A percentile compares a stretch with the other conserved stretches of the same genome.
Evolutionary conservation across 2,113 vertebrate genomes (phyloP).

Genomic region (Arenaria interpres): DNA sequence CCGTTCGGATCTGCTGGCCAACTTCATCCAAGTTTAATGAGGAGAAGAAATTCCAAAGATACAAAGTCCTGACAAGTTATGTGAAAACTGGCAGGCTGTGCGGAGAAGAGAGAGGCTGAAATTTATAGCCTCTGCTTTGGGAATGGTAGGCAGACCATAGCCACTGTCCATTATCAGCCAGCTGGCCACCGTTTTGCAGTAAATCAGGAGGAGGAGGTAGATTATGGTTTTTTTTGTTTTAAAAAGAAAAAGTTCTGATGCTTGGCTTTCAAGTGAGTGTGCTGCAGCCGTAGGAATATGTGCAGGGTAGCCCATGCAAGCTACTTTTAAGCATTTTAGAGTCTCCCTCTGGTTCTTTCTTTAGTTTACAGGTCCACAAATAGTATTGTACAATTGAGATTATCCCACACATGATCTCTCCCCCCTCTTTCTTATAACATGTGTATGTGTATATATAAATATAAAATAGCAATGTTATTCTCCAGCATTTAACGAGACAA

Average conservation of each 20-base stretch:
- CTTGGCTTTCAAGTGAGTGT: not conserved
- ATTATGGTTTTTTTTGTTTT: not conserved
- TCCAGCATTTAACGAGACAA: not conserved
- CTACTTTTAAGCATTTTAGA: constrained; percentile 8
- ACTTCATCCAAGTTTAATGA: not conserved
- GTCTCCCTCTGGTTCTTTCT: not conserved
- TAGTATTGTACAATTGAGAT: not conserved
- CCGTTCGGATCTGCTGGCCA: not conserved
- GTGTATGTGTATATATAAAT: not conserved
- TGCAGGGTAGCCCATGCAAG: not conserved
- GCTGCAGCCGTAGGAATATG: not conserved
- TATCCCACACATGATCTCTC: not conserved
- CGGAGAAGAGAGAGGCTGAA: not conserved
- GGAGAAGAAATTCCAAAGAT: constrained; percentile 33
- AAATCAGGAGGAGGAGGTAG: not conserved
- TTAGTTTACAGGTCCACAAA: not conserved
- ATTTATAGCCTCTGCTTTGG: not conserved
- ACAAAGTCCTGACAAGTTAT: not conserved
- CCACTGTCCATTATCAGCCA: not conserved
- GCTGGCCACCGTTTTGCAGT: constrained; percentile 1
- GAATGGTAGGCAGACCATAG: not conserved
- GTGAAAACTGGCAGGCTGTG: not conserved
- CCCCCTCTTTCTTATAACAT: not conserved
- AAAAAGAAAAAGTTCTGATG: not conserved
- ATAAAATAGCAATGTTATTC: not conserved